These are phyloP conservation scores for Drosophila pallidifrons DNA, from an alignment of 1,140 invertebrate genomes.

Conservation along the genomic window DNA sequence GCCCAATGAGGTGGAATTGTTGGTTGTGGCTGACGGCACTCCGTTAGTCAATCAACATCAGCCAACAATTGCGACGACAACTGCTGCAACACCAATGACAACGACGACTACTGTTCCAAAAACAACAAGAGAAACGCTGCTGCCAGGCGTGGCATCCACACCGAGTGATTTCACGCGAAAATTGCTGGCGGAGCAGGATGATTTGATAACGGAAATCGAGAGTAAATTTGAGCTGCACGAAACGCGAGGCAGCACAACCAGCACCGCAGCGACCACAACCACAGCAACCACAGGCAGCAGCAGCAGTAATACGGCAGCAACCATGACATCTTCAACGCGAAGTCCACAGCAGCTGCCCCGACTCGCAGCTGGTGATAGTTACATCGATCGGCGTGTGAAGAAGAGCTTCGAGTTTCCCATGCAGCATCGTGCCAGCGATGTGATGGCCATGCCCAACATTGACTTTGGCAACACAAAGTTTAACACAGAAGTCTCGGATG, in stretches of 20 bases:
- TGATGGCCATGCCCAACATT: conserved; percentile 69
- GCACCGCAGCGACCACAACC: neutral
- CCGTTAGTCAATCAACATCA: conserved; percentile 14
- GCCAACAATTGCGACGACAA: conserved; percentile 27
- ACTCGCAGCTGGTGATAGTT: conserved; percentile 52
- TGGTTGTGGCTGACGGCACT: conserved; percentile 6
- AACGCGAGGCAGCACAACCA: conserved; percentile 41
- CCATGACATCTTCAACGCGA: neutral
- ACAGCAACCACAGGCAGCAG: conserved; percentile 5
- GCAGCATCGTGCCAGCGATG: conserved; percentile 73
- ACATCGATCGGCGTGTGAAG: conserved; percentile 80
- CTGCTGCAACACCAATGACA: conserved; percentile 33
- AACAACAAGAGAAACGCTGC: neutral
- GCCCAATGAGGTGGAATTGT: conserved; percentile 76
- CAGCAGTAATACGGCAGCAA: conserved; percentile 14
- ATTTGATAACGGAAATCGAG: conserved; percentile 81
- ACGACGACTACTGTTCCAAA: conserved; percentile 14
- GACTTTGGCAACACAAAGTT: conserved; percentile 84
- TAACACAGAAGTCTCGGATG: conserved; percentile 59
- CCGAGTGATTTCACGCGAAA: conserved; percentile 75
- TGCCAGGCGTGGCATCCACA: conserved; percentile 5
- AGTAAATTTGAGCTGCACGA: conserved; percentile 80
- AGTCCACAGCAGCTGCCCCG: conserved; percentile 6
- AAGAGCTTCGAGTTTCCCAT: conserved; percentile 81
- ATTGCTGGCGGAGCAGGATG: conserved; percentile 78